phyloP scores from a whole-genome alignment of 2,113 vertebrate genomes.

The Malurus elegans region DNA sequence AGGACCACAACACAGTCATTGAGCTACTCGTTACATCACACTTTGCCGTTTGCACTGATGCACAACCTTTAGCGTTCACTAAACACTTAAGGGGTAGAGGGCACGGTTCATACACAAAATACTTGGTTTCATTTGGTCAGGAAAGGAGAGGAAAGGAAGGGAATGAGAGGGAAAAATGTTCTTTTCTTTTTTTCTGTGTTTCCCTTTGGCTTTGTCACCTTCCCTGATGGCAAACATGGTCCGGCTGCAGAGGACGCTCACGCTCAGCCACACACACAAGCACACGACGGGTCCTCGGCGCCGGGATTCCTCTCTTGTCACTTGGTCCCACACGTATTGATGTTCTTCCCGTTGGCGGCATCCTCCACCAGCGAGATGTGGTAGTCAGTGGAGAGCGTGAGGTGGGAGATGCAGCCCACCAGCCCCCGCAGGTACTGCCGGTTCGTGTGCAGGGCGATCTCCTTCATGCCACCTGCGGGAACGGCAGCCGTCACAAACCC shows the following conservation, averaged over 20 bases:
- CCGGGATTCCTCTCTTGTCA: slow-evolving; percentile 54
- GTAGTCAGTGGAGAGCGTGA: slow-evolving; percentile 92
- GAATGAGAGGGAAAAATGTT: not conserved
- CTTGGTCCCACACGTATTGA: slow-evolving; percentile 89
- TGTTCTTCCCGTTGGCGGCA: slow-evolving; percentile 91
- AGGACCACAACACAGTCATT: slow-evolving; percentile 24
- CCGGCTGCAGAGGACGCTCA: not conserved
- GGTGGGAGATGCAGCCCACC: slow-evolving; percentile 93
- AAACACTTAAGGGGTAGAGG: not conserved
- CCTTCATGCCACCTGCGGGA: slow-evolving; percentile 91
- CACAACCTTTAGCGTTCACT: not conserved
- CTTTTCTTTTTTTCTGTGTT: not conserved
- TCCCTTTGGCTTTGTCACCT: slow-evolving; percentile 24
- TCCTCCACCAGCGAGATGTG: slow-evolving; percentile 92
- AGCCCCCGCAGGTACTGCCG: slow-evolving; percentile 87
- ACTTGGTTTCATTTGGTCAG: not conserved
- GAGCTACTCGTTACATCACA: not conserved
- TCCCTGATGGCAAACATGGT: not conserved
- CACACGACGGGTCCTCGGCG: not conserved
- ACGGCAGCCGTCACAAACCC: not conserved
- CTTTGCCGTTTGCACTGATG: not conserved
- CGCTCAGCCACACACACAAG: not conserved
- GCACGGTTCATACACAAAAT: slow-evolving; percentile 13
- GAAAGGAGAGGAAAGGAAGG: not conserved
- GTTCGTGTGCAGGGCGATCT: slow-evolving; percentile 90